Conservation (phyloP, 1,140 invertebrate species). For the Microplitis demolitor region DNA sequence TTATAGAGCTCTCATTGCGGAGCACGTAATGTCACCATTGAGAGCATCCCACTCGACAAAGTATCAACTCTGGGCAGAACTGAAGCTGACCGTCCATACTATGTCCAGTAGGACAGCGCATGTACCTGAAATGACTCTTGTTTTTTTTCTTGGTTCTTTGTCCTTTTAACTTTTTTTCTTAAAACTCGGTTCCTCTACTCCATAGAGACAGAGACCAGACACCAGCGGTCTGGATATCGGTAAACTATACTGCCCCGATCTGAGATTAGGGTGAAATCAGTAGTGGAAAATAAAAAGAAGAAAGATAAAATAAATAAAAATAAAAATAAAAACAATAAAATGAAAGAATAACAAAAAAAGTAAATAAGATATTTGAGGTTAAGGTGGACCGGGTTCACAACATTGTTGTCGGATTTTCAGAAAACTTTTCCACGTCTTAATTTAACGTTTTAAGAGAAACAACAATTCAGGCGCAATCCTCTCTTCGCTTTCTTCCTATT, state of each 20-base stretch:
- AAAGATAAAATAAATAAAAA: neutral
- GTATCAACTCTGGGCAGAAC: neutral
- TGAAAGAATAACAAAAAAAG: neutral
- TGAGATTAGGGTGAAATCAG: constrained; percentile 14
- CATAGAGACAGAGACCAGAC: neutral
- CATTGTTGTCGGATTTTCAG: neutral
- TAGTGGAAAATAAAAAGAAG: neutral
- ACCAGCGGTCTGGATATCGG: neutral
- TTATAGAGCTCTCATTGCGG: constrained; percentile 12
- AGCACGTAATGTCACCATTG: constrained; percentile 27
- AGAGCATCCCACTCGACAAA: constrained; percentile 29
- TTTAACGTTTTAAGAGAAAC: neutral
- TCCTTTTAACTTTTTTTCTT: too few species aligned
- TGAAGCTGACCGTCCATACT: too few species aligned
- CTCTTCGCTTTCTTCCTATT: neutral
- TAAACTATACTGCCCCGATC: neutral
- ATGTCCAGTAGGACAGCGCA: neutral
- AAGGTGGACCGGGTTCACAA: neutral
- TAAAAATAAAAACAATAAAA: neutral
- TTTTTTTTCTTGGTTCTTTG: neutral
- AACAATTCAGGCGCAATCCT: neutral
- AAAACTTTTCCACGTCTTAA: neutral
- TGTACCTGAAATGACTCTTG: neutral
- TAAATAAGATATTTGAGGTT: neutral
- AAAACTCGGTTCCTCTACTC: neutral